Evolutionary conservation across 2,797 vertebrate genomes (phyloP).

Genomic region (Anableps anableps): DNA sequence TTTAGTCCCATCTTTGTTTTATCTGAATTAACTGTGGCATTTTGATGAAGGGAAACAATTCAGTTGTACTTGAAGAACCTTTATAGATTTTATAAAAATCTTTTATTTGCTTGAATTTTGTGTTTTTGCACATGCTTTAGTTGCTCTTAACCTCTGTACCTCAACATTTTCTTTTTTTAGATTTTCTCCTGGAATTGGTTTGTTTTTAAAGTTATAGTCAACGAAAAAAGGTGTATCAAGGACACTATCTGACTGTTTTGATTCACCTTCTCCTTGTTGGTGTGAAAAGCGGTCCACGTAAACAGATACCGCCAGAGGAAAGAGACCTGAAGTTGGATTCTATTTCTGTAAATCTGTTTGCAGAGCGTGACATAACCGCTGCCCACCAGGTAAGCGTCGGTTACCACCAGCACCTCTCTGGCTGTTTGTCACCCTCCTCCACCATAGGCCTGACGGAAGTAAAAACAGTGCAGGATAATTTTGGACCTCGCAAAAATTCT

Average conservation of each 20-base stretch:
- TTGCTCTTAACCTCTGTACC: not conserved
- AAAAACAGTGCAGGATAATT: conserved; percentile 39
- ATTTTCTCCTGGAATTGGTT: not conserved
- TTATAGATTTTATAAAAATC: not conserved
- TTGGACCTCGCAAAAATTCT: conserved; percentile 36
- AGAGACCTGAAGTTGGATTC: conserved; percentile 5
- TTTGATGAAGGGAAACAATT: not conserved
- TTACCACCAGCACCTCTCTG: conserved; percentile 41
- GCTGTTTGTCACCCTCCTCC: conserved; percentile 49
- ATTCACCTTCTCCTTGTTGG: not conserved
- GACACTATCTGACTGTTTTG: not conserved
- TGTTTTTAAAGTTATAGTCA: not conserved
- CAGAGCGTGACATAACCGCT: conserved; percentile 31
- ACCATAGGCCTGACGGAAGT: conserved; percentile 20
- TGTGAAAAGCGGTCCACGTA: not conserved
- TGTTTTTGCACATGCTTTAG: not conserved
- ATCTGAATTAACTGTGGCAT: not conserved
- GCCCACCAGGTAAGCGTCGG: conserved; percentile 49
- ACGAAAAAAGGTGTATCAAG: not conserved
- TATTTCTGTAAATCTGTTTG: not conserved
- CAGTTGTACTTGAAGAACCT: not conserved
- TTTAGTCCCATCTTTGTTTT: not conserved
- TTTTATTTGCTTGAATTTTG: not conserved
- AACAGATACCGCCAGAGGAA: not conserved
- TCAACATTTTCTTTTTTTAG: not conserved